phyloP scores from a whole-genome alignment of 2,888 invertebrate species.

The Agrochola lota region DNA sequence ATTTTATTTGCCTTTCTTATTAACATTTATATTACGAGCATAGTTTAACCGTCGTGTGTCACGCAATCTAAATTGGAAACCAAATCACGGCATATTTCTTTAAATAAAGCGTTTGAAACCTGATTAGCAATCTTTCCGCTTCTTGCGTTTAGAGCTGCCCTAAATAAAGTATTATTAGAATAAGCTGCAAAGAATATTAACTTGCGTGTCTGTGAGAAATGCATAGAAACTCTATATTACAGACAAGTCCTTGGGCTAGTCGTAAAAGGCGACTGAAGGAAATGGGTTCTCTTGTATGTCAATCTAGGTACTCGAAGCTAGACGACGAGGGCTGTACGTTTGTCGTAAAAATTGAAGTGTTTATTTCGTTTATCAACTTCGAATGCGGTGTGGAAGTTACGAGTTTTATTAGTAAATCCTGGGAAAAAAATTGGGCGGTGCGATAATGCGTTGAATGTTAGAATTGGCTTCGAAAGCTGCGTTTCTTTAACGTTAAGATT shows the following conservation, averaged over 20 bases:
- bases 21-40: conserved; percentile 53
- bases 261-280: conserved; percentile 40
- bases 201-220: conserved; percentile 2
- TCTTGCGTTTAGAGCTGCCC: conserved; percentile 14
- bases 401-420: not conserved
- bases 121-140: conserved; percentile 60
- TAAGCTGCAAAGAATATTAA: conserved; percentile 24
- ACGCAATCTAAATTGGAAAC: conserved; percentile 53
- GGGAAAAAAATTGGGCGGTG: too few species aligned
- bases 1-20: conserved; percentile 47
- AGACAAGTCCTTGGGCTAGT: conserved; percentile 19
- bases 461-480: not conserved
- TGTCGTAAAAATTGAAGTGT: conserved; percentile 31
- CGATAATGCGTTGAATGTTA: not conserved
- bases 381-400: not conserved
- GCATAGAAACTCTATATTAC: conserved; percentile 10
- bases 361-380: conserved; percentile 28
- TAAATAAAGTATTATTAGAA: conserved; percentile 22
- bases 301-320: conserved; percentile 29
- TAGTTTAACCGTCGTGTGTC: conserved; percentile 48
- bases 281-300: conserved; percentile 32
- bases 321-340: conserved; percentile 10
- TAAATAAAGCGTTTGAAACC: conserved; percentile 32
- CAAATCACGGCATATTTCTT: conserved; percentile 46
- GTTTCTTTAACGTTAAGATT: not conserved